Evolutionary conservation across 1,140 invertebrate species (phyloP).

Genomic region (Ridgeia piscesae): DNA sequence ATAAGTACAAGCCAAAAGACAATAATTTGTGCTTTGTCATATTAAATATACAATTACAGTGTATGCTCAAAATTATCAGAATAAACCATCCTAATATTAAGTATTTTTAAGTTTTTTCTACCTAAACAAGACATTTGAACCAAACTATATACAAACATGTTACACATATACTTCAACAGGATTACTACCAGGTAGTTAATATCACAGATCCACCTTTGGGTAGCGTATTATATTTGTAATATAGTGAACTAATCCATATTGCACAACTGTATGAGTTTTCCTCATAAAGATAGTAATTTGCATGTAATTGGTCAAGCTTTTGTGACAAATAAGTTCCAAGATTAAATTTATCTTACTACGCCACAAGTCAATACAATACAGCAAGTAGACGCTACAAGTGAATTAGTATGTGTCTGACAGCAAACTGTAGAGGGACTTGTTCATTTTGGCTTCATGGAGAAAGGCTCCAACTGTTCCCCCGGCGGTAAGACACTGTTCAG

Average conservation of each 20-base stretch:
- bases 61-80: neutral
- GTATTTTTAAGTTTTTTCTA: too few relatives aligned
- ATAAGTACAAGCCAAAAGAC: neutral
- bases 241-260: neutral
- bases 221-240: too few relatives aligned
- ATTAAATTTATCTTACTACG: neutral
- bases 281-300: neutral
- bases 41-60: too few relatives aligned
- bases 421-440: neutral
- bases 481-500: conserved; percentile 82
- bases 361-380: neutral
- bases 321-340: neutral
- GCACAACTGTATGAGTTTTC: neutral
- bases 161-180: too few relatives aligned
- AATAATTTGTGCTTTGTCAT: neutral
- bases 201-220: too few relatives aligned
- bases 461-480: conserved; percentile 82
- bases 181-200: too few relatives aligned
- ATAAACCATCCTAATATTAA: neutral
- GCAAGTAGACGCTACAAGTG: neutral
- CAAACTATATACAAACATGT: too few relatives aligned
- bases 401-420: neutral
- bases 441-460: conserved; percentile 53
- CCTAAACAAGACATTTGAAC: too few relatives aligned
- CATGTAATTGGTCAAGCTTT: neutral